A percentile compares a stretch with the other conserved stretches of the same genome.
phyloP scores from a whole-genome alignment of 2,797 vertebrate species.

The Paguma larvata region DNA sequence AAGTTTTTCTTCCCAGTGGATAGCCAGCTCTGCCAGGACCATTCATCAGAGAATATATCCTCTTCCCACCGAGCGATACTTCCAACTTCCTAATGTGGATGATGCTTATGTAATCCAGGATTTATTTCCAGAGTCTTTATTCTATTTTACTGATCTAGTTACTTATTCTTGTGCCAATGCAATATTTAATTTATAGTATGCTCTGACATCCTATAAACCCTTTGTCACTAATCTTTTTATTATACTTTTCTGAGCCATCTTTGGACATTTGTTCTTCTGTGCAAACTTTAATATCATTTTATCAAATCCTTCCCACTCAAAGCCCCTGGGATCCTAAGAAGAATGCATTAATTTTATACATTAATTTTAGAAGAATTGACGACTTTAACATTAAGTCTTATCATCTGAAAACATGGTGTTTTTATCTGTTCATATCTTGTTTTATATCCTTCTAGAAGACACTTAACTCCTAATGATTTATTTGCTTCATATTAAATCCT shows the following conservation, averaged over 20 bases:
- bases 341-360: conserved; percentile 7
- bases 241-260: conserved; percentile 5
- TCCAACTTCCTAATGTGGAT: conserved; percentile 29
- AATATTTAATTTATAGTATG: conserved; percentile 39
- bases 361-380: conserved; percentile 25
- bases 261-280: conserved; percentile 34
- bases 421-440: not conserved
- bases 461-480: conserved; percentile 5
- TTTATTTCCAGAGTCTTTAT: conserved; percentile 3
- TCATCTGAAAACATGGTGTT: not conserved
- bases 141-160: not conserved
- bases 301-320: not conserved
- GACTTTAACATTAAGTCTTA: conserved; percentile 50
- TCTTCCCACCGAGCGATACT: conserved; percentile 44
- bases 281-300: conserved; percentile 43
- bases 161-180: not conserved
- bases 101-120: not conserved
- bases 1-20: conserved; percentile 52
- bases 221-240: not conserved
- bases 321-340: not conserved
- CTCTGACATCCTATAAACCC: not conserved
- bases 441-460: conserved; percentile 11
- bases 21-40: not conserved
- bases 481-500: conserved; percentile 10
- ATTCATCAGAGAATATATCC: not conserved